These are phyloP conservation scores for Tenthredo scrophulariae DNA, from an alignment of 2,888 invertebrate genomes.

Conservation along the genomic window DNA sequence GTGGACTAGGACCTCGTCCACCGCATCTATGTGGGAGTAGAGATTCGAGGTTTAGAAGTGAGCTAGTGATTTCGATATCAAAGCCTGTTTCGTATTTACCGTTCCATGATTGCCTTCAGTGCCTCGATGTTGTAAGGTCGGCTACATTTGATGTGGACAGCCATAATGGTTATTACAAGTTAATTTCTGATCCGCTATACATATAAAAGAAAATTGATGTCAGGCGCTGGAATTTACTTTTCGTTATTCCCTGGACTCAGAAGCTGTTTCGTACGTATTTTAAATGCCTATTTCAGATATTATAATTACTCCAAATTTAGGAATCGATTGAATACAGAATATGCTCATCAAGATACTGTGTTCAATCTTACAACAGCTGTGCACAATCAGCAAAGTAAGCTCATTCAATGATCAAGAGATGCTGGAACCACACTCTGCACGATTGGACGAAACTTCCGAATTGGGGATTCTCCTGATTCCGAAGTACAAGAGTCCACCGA, in stretches of 20 bases:
- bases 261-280: background rate
- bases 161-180: slow-evolving; percentile 54
- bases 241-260: slow-evolving; percentile 1
- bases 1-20: slow-evolving; percentile 53
- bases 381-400: background rate
- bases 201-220: slow-evolving; percentile 1
- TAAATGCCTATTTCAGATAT: background rate
- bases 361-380: background rate
- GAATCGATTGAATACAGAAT: background rate
- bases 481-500: slow-evolving; percentile 22
- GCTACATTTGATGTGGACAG: slow-evolving; percentile 62
- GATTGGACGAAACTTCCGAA: slow-evolving; percentile 29
- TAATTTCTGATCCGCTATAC: background rate
- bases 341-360: background rate
- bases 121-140: slow-evolving; percentile 57
- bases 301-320: background rate
- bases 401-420: background rate
- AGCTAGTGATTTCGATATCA: background rate
- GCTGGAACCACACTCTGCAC: slow-evolving; percentile 36
- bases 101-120: slow-evolving; percentile 58
- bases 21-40: slow-evolving; percentile 18
- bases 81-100: slow-evolving; percentile 54
- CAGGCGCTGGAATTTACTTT: background rate
- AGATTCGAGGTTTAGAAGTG: background rate
- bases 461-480: slow-evolving; percentile 9